Conservation (phyloP, 2,797 vertebrate genomes). For the Notolepis coatsorum region DNA sequence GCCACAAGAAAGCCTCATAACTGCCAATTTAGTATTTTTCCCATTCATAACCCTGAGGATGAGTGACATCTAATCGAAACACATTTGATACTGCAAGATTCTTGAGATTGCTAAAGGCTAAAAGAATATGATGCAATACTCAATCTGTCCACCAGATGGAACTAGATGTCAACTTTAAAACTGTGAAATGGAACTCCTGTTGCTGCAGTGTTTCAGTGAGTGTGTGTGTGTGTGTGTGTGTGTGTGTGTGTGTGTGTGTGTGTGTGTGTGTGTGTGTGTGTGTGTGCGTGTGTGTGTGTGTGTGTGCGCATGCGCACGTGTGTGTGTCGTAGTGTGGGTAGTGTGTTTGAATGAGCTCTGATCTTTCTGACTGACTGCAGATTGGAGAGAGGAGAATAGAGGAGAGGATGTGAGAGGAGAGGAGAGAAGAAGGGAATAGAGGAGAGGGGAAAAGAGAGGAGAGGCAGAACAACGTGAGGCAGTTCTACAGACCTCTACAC, state of each 20-base stretch:
- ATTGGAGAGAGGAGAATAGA: background rate
- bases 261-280: background rate
- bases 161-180: conserved; percentile 49
- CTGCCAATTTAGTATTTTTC: no score
- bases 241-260: conserved; percentile 2
- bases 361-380: conserved; percentile 84
- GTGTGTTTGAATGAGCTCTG: conserved; percentile 87
- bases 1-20: no score
- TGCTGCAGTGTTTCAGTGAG: conserved; percentile 77
- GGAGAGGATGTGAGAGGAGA: background rate
- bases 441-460: background rate
- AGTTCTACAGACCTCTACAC: no score
- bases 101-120: background rate
- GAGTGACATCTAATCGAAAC: no score
- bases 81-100: no score
- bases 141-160: conserved; percentile 57
- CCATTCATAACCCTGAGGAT: no score
- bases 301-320: background rate
- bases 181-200: conserved; percentile 83
- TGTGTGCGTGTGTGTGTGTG: background rate
- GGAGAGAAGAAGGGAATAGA: background rate
- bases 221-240: conserved; percentile 4
- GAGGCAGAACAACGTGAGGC: background rate
- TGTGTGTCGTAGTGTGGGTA: conserved; percentile 81
- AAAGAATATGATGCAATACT: background rate